Evolutionary conservation across 2,888 invertebrate genomes (phyloP).

Genomic region (Gonocerus acuteangulatus): DNA sequence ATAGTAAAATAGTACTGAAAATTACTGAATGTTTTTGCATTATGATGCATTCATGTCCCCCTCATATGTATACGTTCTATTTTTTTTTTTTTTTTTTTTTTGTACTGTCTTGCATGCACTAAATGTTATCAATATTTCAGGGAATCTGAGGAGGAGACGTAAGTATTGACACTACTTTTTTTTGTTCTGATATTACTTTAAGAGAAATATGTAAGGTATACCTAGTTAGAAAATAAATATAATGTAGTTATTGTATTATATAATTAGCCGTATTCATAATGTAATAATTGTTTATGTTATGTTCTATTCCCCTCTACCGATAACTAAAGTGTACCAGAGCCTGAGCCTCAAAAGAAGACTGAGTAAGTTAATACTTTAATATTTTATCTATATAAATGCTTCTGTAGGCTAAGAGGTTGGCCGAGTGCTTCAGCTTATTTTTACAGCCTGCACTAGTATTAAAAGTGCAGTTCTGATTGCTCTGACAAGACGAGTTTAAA

Average conservation of each 20-base stretch:
- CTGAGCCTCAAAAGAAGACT: slow-evolving; percentile 39
- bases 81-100: too few relatives aligned
- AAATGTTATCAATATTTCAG: slow-evolving; percentile 43
- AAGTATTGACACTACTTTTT: slow-evolving; percentile 46
- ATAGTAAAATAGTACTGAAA: not conserved
- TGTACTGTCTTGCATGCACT: slow-evolving; percentile 10
- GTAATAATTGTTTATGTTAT: not conserved
- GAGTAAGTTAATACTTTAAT: slow-evolving; percentile 39
- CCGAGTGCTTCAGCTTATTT: slow-evolving; percentile 14
- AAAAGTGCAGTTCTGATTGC: too few relatives aligned
- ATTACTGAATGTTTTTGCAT: not conserved
- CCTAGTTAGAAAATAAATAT: not conserved
- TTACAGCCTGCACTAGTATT: not conserved
- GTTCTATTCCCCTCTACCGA: slow-evolving; percentile 7
- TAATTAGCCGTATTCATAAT: not conserved
- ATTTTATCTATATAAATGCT: slow-evolving; percentile 8
- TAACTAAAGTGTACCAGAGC: slow-evolving; percentile 39
- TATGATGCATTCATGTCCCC: not conserved
- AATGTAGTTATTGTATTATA: not conserved
- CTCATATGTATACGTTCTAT: not conserved
- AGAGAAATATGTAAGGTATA: not conserved
- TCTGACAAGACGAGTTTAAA: too few relatives aligned
- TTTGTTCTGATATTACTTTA: not conserved
- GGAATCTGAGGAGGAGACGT: slow-evolving; percentile 67
- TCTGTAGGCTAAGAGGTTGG: slow-evolving; percentile 2